Evolutionary conservation across 2,113 vertebrate genomes (phyloP), one percentile per base, ranked within the genome.

Genomic region (Suricata suricatta): DNA sequence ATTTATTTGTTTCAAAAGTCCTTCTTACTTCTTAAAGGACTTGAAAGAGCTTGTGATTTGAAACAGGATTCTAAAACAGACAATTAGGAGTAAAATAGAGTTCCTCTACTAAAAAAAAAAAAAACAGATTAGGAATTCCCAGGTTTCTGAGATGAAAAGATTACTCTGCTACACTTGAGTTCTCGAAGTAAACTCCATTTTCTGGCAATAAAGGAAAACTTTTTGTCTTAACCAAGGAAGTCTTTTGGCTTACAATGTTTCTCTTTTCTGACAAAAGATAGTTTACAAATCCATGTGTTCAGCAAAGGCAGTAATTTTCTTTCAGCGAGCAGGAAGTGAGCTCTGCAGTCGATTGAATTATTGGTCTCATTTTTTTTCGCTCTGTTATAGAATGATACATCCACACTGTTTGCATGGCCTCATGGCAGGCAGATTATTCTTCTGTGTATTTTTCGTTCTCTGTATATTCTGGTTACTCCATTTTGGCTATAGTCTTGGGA

Each of bases 1-100:
- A 93, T 33, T 33, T 69, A 21, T 63, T 71, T 83, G 23, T 77
- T 83, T 88, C 52, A 38, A 89, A 91, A 60, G 7, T 11, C 7
- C n/a, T 88, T 8, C 10, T 19, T 80, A 44, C 33, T 92, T 95
- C 27, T 15, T 77, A 87, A 8, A 90, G 33, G 6, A 68, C 8
- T 84, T 96, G 23, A 57, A 92, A 97, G 31, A 79, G 27, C 1
- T 63, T 90, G 9, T 90, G 90, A 93, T 87, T 79, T 96, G 83
- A 83, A 93, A 74, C 3, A 80, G 1, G 38, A 25, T 69, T 54
- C 12, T 81, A 41, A 88, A 66, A 1, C 0, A 93, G 38, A 77
- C 4, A 87, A 83, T 66, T 84, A 60, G 16, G 5, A 60, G 80
- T 77, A 54, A 88, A 79, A 90, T 33, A 52, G 12, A 95, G 2